Evolutionary conservation across 2,888 invertebrate genomes (phyloP).

Genomic region (Eupithecia subumbrata): DNA sequence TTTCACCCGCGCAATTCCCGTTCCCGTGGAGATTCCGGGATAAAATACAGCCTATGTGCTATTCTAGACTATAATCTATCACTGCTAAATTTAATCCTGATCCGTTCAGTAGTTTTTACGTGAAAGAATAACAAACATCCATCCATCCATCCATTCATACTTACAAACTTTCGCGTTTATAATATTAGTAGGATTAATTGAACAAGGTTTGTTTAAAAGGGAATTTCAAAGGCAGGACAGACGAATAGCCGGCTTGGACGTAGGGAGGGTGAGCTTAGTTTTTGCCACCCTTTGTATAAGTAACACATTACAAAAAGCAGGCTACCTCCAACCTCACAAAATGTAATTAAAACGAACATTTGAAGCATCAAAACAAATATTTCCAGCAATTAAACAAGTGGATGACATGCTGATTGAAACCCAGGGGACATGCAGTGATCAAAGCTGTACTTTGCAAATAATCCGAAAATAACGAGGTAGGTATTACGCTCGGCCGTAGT

Average conservation of each 20-base stretch:
- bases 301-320: background rate
- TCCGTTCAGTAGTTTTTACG: too few relatives aligned
- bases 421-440: slow-evolving; percentile 38
- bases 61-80: too few relatives aligned
- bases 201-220: background rate
- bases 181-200: too few relatives aligned
- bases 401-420: slow-evolving; percentile 32
- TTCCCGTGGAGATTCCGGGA: too few relatives aligned
- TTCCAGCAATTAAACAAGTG: slow-evolving; percentile 66
- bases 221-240: background rate
- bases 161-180: too few relatives aligned
- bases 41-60: too few relatives aligned
- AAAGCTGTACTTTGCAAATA: slow-evolving; percentile 68
- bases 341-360: slow-evolving; percentile 52
- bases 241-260: background rate
- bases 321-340: slow-evolving; percentile 4
- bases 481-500: slow-evolving; percentile 80
- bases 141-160: too few relatives aligned
- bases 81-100: too few relatives aligned
- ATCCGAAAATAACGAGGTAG: slow-evolving; percentile 83
- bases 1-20: too few relatives aligned
- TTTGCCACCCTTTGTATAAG: background rate
- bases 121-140: too few relatives aligned
- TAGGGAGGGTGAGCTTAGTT: background rate
- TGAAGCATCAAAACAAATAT: slow-evolving; percentile 41